Evolutionary conservation across 1,140 invertebrate species (phyloP), one percentile per base, ranked within the genome.

Genomic region (Dryas iulia): DNA sequence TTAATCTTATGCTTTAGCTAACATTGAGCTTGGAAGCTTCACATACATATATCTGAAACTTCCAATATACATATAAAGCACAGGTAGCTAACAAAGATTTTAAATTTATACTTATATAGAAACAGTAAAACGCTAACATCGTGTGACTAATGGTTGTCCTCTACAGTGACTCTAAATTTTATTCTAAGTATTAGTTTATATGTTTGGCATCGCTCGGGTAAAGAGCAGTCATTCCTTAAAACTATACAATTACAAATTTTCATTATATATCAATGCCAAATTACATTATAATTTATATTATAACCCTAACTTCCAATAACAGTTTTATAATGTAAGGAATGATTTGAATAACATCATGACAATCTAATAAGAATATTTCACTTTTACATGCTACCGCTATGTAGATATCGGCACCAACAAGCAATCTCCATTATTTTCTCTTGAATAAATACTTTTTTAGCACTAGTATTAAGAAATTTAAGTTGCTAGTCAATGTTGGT

Each of bases 321-420:
- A 60, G 39, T 62, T 62, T 11, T 47, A 47, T 47, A 47, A 47
- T 47, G 39, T 47, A 47, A 47, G 39, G 39, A 47, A 47, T 47
- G 39, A 47, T 47, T 47, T 18, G 14, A 47, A 47, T 18, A 47
- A 47, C 14, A 21, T 47, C 1, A 47, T 47, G 14, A 39, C 33
- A 39, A 4, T 14, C 39, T 47, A 47, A 47, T 47, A 47, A 21
- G 18, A 47, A 30, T 31, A 56, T 30, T 64, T 65, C 61, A 70
- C 61, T 70, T 70, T 64, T 60, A 70, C 68, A 70, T 70, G 68
- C 68, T 65, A 70, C 56, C 68, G 52, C 54, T 69, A 47, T 21
- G 18, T 39, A 56, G 57, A 70, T 70, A 70, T 70, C 59, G 39
- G n/a, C 68, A 70, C 61, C 68, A 70, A 70, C 68, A 35, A 24